Conservation (phyloP, 2,797 vertebrate species). For the Bradypodion pumilum region DNA sequence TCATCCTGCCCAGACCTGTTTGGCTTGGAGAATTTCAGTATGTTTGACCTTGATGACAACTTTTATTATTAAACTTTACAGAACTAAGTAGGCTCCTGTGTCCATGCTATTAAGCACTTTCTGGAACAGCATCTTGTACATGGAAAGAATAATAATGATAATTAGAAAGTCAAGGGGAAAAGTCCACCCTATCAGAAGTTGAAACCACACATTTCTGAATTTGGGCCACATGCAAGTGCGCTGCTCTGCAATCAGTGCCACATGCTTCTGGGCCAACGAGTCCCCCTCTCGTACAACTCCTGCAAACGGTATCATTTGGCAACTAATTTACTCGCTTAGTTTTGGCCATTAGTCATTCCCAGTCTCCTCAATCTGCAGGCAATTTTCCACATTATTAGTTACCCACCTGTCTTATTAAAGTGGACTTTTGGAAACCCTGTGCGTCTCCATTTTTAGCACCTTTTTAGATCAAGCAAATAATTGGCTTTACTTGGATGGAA, state of each 20-base stretch:
- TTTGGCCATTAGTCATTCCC: slow-evolving; percentile 86
- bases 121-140: slow-evolving; percentile 33
- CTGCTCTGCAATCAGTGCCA: slow-evolving; percentile 69
- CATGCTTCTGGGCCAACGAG: slow-evolving; percentile 79
- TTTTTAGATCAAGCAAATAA: slow-evolving; percentile 82
- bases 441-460: slow-evolving; percentile 79
- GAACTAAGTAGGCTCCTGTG: slow-evolving; percentile 46
- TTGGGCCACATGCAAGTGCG: slow-evolving; percentile 71
- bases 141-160: slow-evolving; percentile 15
- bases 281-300: slow-evolving; percentile 75
- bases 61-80: slow-evolving; percentile 59
- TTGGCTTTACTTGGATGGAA: slow-evolving; percentile 80
- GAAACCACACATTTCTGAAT: slow-evolving; percentile 65
- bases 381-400: slow-evolving; percentile 89
- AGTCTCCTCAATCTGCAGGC: slow-evolving; percentile 85
- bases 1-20: background rate
- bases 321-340: slow-evolving; percentile 82
- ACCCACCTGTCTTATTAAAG: slow-evolving; percentile 86
- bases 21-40: slow-evolving; percentile 46
- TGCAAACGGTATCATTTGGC: slow-evolving; percentile 84
- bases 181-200: slow-evolving; percentile 13
- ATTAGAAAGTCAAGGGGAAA: background rate
- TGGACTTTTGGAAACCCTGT: slow-evolving; percentile 80
- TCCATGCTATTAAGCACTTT: slow-evolving; percentile 40
- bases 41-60: slow-evolving; percentile 68